These are phyloP conservation scores for Mareca penelope DNA, from an alignment of 2,797 vertebrate species.

Conservation along the genomic window DNA sequence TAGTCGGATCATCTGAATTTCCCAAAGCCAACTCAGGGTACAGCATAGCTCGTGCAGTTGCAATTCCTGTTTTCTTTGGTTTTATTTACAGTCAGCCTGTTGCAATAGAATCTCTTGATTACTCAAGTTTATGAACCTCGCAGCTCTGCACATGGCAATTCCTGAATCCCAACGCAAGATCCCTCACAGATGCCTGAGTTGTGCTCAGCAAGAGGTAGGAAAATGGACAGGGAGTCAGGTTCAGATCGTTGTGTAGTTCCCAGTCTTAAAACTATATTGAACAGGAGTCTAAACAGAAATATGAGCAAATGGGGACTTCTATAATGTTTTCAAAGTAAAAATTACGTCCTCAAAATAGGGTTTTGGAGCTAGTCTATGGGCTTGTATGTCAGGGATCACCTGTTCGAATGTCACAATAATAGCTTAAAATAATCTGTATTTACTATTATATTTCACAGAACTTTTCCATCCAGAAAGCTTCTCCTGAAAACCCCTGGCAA, in stretches of 20 bases:
- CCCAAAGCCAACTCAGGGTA: not conserved
- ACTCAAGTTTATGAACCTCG: not conserved
- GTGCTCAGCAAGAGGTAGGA: not conserved
- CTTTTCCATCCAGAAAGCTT: not conserved
- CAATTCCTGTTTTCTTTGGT: constrained; percentile 27
- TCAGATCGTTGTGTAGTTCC: not conserved
- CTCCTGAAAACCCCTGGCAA: not conserved
- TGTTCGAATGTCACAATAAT: not conserved
- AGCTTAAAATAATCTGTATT: not conserved
- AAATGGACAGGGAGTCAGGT: not conserved
- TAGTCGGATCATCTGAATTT: not conserved
- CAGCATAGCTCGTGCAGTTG: not conserved
- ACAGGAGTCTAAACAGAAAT: not conserved
- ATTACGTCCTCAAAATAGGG: not conserved
- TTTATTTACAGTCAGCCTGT: constrained; percentile 16
- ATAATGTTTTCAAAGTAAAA: not conserved
- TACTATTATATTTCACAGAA: not conserved
- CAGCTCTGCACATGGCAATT: not conserved
- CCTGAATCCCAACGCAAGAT: not conserved
- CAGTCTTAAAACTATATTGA: not conserved
- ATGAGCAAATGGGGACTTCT: not conserved
- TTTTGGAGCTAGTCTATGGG: not conserved
- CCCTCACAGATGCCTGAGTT: not conserved
- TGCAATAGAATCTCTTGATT: not conserved
- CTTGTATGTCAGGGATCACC: not conserved